Percentiles rank a stretch among this genome's conserved stretches.
Conservation (phyloP, 2,888 invertebrate species). For the Orthonychiurus folsomi region DNA sequence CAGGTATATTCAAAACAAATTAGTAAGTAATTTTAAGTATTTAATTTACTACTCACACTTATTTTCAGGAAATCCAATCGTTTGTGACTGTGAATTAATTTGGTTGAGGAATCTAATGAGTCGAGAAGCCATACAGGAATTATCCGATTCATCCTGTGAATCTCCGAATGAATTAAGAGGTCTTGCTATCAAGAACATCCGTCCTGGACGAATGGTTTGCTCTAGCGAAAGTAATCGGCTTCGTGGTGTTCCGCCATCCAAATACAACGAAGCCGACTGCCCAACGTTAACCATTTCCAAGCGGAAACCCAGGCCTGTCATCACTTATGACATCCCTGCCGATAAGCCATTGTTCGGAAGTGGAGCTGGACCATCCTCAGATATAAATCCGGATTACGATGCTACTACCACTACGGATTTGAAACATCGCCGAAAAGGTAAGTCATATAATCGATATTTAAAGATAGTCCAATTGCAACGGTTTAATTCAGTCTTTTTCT, state of each 20-base stretch:
- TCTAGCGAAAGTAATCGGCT: slow-evolving; percentile 18
- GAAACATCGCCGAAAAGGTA: slow-evolving; percentile 21
- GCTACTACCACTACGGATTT: neutral
- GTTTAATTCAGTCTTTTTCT: slow-evolving; percentile 10
- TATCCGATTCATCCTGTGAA: slow-evolving; percentile 36
- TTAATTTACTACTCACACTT: too few relatives aligned
- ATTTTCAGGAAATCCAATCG: slow-evolving; percentile 73
- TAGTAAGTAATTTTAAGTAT: too few relatives aligned
- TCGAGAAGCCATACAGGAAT: slow-evolving; percentile 34
- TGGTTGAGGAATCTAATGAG: slow-evolving; percentile 59
- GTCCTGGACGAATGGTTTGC: slow-evolving; percentile 37
- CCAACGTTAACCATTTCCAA: slow-evolving; percentile 27
- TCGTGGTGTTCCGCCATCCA: slow-evolving; percentile 16
- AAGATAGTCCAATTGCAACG: neutral
- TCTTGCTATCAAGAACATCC: slow-evolving; percentile 35
- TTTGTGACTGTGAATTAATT: slow-evolving; percentile 69
- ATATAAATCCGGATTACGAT: neutral
- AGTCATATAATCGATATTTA: neutral
- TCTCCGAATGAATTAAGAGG: slow-evolving; percentile 39
- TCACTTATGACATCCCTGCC: neutral
- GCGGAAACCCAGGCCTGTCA: slow-evolving; percentile 28
- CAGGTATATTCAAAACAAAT: slow-evolving; percentile 52
- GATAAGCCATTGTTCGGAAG: neutral
- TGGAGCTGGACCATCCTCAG: neutral
- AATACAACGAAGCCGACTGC: slow-evolving; percentile 24